Evolutionary conservation across 2,888 invertebrate genomes (phyloP).

Genomic region (Plebejus anna): DNA sequence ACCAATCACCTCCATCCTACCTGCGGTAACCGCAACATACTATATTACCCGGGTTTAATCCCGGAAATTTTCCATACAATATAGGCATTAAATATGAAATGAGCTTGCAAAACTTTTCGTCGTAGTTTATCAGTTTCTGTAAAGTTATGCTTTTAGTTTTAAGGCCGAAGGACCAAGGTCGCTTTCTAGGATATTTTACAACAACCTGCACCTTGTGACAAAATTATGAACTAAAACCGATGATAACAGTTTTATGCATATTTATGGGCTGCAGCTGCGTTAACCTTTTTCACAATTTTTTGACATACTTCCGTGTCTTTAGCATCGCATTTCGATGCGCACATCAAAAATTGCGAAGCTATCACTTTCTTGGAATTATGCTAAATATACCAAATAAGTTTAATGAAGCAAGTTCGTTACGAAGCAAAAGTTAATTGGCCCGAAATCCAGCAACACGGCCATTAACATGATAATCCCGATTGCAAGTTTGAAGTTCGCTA

Average conservation of each 20-base stretch:
- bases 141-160: neutral
- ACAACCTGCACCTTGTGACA: too few species aligned
- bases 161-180: too few species aligned
- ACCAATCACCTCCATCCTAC: neutral
- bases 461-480: conserved; percentile 7
- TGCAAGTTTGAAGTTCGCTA: conserved; percentile 14
- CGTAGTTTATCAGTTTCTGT: neutral
- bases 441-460: conserved; percentile 5
- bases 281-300: too few species aligned
- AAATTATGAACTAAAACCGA: too few species aligned
- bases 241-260: too few species aligned
- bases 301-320: too few species aligned
- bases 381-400: conserved; percentile 2
- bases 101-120: neutral
- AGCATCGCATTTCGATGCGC: too few species aligned
- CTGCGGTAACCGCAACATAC: neutral
- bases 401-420: conserved; percentile 8
- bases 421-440: conserved; percentile 7
- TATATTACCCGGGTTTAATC: neutral
- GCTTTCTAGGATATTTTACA: too few species aligned
- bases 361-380: neutral
- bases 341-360: neutral
- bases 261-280: too few species aligned
- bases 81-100: neutral
- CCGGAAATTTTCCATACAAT: neutral